Base-by-base conservation (phyloP, 2,113 vertebrate species). In the Athene cunicularia region DNA sequence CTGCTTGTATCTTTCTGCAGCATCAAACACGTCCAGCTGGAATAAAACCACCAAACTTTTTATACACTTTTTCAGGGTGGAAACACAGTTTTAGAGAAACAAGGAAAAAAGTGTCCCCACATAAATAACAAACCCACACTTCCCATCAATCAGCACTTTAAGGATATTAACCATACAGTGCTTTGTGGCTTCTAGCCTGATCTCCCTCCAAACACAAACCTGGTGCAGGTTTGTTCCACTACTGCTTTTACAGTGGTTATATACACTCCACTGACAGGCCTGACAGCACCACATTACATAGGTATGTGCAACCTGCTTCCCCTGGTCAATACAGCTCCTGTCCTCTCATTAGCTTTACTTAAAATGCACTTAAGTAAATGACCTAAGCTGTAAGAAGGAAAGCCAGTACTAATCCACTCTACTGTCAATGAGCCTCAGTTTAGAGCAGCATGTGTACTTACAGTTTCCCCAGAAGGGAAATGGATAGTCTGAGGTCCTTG, bases 1-100 rank as follows among this genome's bases (percentile, higher is more conserved):
- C 97, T 98, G 98, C 93, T 97, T 98, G 95, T 99, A 99, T 76
- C 98, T 91, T 93, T 99, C 99, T 27, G 99, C 99, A 68, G 99
- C 99, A 89, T 99, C 99, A 41, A 99, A 99, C 75, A 99, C 98
- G 0, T 99, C 99, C 94, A 99, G 95, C 99, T 99, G 97, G 66
- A 92, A 84, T 37, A 39, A 90, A 63, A 84, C 63, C 32, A 30
- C 11, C 20, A 18, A 80, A 74, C 0, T 1, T 18, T 27, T 24
- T 2, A 77, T 30, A 50, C 10, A 41, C 19, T 14, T 41, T 58
- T n/a, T 28, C 3, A 1, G 1, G n/a, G 24, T 47, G 2, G 66
- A 89, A 80, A 41, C 3, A 75, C 49, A 33, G 17, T 32, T 59
- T 30, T 35, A 41, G 20, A 21, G 11, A 50, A 80, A 83, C 6